phyloP scores from a whole-genome alignment of 2,888 invertebrate species.

The Microdon myrmicae region DNA sequence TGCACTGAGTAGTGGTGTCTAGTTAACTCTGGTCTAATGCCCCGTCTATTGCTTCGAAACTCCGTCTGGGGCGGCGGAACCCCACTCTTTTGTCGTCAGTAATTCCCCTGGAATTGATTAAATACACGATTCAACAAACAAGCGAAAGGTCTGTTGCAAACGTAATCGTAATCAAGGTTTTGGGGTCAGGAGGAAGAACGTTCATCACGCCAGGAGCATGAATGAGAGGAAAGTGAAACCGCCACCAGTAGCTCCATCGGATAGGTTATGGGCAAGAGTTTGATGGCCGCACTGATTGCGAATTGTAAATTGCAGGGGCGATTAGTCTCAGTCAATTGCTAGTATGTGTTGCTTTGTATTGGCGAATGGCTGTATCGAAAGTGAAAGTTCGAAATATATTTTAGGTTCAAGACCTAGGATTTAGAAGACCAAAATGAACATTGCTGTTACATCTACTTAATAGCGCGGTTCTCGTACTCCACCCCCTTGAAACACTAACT shows the following conservation, averaged over 20 bases:
- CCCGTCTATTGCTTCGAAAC: background rate
- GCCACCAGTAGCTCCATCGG: background rate
- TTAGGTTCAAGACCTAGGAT: too few relatives aligned
- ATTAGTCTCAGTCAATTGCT: too few relatives aligned
- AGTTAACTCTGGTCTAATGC: conserved; percentile 6
- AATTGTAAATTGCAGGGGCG: conserved; percentile 16
- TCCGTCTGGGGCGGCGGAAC: background rate
- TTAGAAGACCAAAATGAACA: too few relatives aligned
- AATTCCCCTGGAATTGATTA: conserved; percentile 36
- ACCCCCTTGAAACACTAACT: too few relatives aligned
- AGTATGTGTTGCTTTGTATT: too few relatives aligned
- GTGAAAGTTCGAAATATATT: too few relatives aligned
- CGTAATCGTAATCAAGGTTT: conserved; percentile 20
- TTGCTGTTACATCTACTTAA: too few relatives aligned
- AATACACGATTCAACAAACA: conserved; percentile 31
- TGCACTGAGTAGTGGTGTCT: conserved; percentile 21
- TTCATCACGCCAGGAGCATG: conserved; percentile 39
- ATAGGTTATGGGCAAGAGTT: conserved; percentile 30
- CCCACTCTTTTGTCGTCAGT: conserved; percentile 7
- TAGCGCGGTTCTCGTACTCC: too few relatives aligned
- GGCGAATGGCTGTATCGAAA: too few relatives aligned
- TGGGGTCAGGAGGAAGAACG: conserved; percentile 20
- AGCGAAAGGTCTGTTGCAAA: conserved; percentile 7
- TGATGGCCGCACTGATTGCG: conserved; percentile 19
- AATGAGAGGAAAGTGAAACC: conserved; percentile 38